Conservation (phyloP, 1,140 invertebrate species). For the Aphelenchoides avenae region DNA sequence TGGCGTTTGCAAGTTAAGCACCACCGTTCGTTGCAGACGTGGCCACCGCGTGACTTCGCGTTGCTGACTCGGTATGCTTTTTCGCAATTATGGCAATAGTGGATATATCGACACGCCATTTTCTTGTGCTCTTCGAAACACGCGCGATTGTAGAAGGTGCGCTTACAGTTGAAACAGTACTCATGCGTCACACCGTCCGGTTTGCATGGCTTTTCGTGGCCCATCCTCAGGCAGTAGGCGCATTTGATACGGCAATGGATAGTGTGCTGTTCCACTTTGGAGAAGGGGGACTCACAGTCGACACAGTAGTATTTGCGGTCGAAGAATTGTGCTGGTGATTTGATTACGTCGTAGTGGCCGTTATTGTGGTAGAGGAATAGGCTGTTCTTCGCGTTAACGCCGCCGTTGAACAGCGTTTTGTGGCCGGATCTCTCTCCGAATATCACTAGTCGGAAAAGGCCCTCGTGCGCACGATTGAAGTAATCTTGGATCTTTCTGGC, state of each 20-base stretch:
- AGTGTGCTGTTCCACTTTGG: neutral
- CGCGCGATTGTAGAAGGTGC: neutral
- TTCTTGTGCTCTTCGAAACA: slow-evolving; percentile 2
- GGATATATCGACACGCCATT: neutral
- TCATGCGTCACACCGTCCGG: neutral
- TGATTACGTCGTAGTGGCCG: slow-evolving; percentile 3
- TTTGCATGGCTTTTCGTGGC: neutral
- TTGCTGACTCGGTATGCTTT: slow-evolving; percentile 1
- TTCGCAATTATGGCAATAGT: slow-evolving; percentile 7
- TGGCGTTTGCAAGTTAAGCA: neutral
- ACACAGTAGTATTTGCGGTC: slow-evolving; percentile 4
- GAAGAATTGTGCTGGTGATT: neutral
- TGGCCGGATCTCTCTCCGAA: too few species aligned
- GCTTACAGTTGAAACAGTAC: neutral
- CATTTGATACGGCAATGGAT: neutral
- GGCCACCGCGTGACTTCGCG: neutral
- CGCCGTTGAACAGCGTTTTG: too few species aligned
- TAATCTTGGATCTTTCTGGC: too few species aligned
- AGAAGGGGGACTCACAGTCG: neutral
- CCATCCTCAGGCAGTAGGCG: neutral
- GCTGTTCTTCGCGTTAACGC: too few species aligned
- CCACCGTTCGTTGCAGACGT: neutral
- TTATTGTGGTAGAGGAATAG: slow-evolving; percentile 5
- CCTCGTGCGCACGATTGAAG: too few species aligned
- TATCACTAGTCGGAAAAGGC: too few species aligned